Evolutionary conservation across 2,888 invertebrate genomes (phyloP).

Genomic region (Callimorpha dominula): DNA sequence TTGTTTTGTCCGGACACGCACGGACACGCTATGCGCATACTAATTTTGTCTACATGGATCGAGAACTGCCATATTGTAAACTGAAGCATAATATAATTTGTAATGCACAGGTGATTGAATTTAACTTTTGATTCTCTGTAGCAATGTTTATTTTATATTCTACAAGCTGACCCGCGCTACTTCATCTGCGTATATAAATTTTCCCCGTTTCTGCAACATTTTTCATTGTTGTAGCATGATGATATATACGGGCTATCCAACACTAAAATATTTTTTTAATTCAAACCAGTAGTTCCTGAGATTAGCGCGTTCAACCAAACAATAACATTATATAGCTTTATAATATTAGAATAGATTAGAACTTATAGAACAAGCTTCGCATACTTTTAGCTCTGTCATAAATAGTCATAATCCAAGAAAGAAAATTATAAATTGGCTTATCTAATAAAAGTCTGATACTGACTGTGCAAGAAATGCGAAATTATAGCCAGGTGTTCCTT

Average conservation of each 20-base stretch:
- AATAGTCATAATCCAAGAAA: neutral
- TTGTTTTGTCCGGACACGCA: constrained; percentile 13
- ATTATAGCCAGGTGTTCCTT: neutral
- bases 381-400: neutral
- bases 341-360: too few species aligned
- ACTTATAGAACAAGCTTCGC: too few species aligned
- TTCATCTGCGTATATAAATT: too few species aligned
- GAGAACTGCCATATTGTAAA: constrained; percentile 13
- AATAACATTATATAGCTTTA: too few species aligned
- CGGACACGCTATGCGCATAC: constrained; percentile 17
- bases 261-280: too few species aligned
- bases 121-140: neutral
- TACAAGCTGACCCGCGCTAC: too few species aligned
- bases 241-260: too few species aligned
- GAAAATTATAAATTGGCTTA: neutral
- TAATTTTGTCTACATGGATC: constrained; percentile 17
- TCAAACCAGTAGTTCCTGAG: too few species aligned
- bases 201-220: too few species aligned
- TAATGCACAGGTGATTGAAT: neutral
- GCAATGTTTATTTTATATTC: neutral
- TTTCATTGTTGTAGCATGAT: too few species aligned
- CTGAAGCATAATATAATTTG: constrained; percentile 10
- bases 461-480: neutral
- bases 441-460: neutral
- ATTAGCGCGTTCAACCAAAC: too few species aligned